Conservation (phyloP, 1,140 invertebrate species). For the Drosophila tristis region DNA sequence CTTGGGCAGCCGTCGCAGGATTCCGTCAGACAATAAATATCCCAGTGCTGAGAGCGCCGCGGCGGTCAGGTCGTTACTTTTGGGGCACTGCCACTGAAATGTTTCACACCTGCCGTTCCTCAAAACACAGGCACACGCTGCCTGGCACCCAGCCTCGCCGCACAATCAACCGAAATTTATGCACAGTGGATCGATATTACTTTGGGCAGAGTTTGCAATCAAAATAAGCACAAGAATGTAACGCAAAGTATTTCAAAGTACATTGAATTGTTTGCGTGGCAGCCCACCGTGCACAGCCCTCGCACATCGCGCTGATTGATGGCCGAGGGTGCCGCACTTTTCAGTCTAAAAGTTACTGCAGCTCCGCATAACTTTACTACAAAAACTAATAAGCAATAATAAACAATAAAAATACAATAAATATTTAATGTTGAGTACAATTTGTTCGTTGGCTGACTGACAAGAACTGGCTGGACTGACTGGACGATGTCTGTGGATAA, state of each 20-base stretch:
- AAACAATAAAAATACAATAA: slow-evolving; percentile 23
- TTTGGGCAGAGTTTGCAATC: too few relatives aligned
- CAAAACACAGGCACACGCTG: slow-evolving; percentile 22
- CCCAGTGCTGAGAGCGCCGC: slow-evolving; percentile 13
- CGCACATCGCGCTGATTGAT: too few relatives aligned
- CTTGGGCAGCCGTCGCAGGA: slow-evolving; percentile 32
- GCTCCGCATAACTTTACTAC: too few relatives aligned
- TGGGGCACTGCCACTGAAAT: slow-evolving; percentile 50
- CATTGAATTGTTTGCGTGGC: too few relatives aligned
- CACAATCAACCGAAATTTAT: not conserved
- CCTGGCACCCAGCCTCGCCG: not conserved
- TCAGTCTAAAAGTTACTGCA: too few relatives aligned
- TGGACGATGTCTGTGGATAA: too few relatives aligned
- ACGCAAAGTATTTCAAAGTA: too few relatives aligned
- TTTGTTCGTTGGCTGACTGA: slow-evolving; percentile 53
- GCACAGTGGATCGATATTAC: slow-evolving; percentile 11
- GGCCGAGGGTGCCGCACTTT: too few relatives aligned
- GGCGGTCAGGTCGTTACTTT: slow-evolving; percentile 48
- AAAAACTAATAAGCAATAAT: too few relatives aligned
- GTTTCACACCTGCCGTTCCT: slow-evolving; percentile 52
- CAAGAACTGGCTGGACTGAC: not conserved
- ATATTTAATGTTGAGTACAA: slow-evolving; percentile 14
- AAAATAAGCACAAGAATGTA: too few relatives aligned
- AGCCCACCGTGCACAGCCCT: too few relatives aligned
- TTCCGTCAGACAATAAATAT: slow-evolving; percentile 63